Base-by-base conservation (phyloP, 1,140 invertebrate species). In the Atta colombica region DNA sequence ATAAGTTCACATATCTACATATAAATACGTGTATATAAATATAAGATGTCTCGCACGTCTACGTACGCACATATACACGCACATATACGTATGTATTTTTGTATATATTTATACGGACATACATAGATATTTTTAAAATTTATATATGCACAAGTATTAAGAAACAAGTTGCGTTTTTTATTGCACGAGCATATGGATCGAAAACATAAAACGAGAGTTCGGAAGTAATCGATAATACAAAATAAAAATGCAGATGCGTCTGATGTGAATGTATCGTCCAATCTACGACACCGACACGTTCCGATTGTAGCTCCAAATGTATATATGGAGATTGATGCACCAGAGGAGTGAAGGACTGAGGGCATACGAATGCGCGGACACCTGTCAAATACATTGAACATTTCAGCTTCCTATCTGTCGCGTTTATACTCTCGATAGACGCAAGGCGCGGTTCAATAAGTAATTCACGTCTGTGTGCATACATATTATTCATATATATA, bases 301-400 rank as follows among this genome's bases (percentile, higher is more conserved):
- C 55, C 80, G 80, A 84, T 84, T 84, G 80, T 84, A 74, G 80
- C 39, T 74, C 25, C 39, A 61, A 84, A 84, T 84, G 80, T 74
- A 84, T 84, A 61, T 74, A 74, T 84, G 66, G 88, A 87, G 88
- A 90, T 90, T 90, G 89, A 90, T 90, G 89, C 86, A 63, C 86
- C 49, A 87, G 82, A 82, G 68, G 78, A 90, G 88, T 90, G 88
- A 87, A 90, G 88, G 75, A 87, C 88, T 88, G 89, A 90, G 86
- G 28, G 78, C 78, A 78, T 75, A 86, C 87, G 89, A 88, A 89
- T 90, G 89, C 89, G 88, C 87, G 88, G 80, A 89, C 86, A 90
- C 88, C 88, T 90, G 89, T 90, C 89, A 90, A 86, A 87, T 90
- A 89, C 88, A 89, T 89, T 87, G 86, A 77, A 81, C 85, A 88